Conservation (phyloP, 2,888 invertebrate genomes). For the Mythimna albipuncta region DNA sequence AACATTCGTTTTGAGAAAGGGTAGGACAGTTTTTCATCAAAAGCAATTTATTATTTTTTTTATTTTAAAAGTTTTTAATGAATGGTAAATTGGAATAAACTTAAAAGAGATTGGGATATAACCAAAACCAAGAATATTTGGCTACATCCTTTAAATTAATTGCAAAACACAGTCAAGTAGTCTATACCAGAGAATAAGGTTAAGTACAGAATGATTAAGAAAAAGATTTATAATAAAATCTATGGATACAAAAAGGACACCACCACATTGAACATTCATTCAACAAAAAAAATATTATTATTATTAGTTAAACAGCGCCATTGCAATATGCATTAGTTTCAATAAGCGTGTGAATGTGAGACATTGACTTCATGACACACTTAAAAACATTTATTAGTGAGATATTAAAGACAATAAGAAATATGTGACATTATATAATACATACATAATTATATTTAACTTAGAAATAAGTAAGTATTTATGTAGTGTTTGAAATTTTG, state of each 20-base stretch:
- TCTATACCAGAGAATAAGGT: neutral
- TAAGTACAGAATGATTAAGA: neutral
- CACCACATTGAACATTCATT: slow-evolving; percentile 37
- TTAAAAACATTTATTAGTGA: slow-evolving; percentile 25
- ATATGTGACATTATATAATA: slow-evolving; percentile 32
- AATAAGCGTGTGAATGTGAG: slow-evolving; percentile 51
- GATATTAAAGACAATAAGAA: slow-evolving; percentile 31
- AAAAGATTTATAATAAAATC: slow-evolving; percentile 4
- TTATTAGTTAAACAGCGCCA: slow-evolving; percentile 44
- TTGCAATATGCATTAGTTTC: slow-evolving; percentile 45
- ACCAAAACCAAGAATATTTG: neutral
- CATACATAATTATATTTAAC: slow-evolving; percentile 28
- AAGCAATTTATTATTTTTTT: neutral
- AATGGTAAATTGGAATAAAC: neutral
- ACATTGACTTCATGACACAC: slow-evolving; percentile 44
- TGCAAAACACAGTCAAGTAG: neutral
- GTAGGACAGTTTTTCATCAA: neutral
- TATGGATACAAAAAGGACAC: slow-evolving; percentile 7
- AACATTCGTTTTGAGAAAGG: slow-evolving; percentile 1
- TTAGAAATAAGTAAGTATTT: slow-evolving; percentile 5
- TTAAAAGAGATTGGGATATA: neutral
- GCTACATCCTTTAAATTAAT: neutral
- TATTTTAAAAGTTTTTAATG: neutral
- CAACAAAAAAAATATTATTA: slow-evolving; percentile 18
- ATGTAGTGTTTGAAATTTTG: slow-evolving; percentile 27